Conservation (phyloP, 2,113 vertebrate species). For the Brienomyrus longianalis region DNA sequence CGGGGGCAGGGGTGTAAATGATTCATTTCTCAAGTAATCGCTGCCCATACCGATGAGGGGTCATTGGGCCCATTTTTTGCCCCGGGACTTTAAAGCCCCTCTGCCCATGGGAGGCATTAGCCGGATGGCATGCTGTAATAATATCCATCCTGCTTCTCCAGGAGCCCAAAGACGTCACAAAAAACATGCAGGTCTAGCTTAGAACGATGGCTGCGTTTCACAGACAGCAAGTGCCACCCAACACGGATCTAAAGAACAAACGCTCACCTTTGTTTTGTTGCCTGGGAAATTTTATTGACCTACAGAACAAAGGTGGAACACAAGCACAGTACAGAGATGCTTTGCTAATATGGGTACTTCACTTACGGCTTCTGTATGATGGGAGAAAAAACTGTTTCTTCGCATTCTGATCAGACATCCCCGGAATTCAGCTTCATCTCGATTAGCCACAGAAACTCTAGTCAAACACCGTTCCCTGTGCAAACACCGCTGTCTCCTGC, state of each 20-base stretch:
- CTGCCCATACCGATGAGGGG: conserved; percentile 49
- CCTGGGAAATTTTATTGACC: not conserved
- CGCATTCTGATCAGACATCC: not conserved
- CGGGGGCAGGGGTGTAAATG: conserved; percentile 60
- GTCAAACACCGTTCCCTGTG: not conserved
- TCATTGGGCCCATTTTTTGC: conserved; percentile 47
- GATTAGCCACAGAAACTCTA: not conserved
- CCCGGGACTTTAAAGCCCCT: conserved; percentile 51
- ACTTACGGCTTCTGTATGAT: not conserved
- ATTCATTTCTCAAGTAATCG: conserved; percentile 63
- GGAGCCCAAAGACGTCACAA: not conserved
- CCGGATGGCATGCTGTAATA: conserved; percentile 37
- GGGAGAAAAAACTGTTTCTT: not conserved
- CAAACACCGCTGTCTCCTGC: not conserved
- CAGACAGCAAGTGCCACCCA: not conserved
- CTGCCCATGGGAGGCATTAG: conserved; percentile 37
- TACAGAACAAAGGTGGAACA: not conserved
- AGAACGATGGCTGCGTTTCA: not conserved
- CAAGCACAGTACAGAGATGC: not conserved
- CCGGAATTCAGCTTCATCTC: not conserved
- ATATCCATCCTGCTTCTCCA: not conserved
- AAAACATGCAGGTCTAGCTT: not conserved
- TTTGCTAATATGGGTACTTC: not conserved
- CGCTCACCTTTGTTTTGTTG: not conserved
- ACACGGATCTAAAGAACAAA: not conserved